phyloP scores from a whole-genome alignment of 1,140 invertebrate genomes.

The Meloidogyne hapla region DNA sequence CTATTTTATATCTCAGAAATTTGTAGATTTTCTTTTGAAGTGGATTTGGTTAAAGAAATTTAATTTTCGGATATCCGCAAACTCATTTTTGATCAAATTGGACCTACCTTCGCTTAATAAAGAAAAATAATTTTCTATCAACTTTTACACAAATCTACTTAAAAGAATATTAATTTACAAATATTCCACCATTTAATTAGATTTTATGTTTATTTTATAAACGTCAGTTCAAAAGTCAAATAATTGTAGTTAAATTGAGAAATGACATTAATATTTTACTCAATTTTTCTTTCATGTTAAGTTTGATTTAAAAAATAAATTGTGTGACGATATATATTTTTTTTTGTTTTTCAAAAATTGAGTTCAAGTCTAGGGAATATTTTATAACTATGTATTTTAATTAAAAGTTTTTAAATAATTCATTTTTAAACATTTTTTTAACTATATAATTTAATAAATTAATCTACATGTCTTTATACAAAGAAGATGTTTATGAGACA shows the following conservation, averaged over 20 bases:
- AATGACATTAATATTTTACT: background rate
- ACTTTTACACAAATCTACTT: background rate
- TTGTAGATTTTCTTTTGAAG: background rate
- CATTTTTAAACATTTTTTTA: background rate
- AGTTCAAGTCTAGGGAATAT: background rate
- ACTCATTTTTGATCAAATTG: conserved; percentile 3
- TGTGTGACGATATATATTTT: background rate
- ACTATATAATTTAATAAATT: background rate
- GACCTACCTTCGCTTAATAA: no score
- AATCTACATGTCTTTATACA: conserved; percentile 22
- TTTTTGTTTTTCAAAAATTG: background rate
- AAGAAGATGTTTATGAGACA: conserved; percentile 42
- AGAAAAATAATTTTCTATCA: background rate
- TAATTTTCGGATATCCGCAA: background rate
- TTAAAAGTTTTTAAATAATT: no score
- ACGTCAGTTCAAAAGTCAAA: no score
- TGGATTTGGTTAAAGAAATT: background rate
- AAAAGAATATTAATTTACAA: no score
- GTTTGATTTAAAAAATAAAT: background rate
- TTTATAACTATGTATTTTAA: background rate
- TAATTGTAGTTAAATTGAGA: no score
- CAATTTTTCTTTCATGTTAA: background rate
- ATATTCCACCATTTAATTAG: no score
- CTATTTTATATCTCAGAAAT: background rate
- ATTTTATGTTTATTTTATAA: no score